Conservation (phyloP, 2,888 invertebrate species). For the Platerodrilus igneus region DNA sequence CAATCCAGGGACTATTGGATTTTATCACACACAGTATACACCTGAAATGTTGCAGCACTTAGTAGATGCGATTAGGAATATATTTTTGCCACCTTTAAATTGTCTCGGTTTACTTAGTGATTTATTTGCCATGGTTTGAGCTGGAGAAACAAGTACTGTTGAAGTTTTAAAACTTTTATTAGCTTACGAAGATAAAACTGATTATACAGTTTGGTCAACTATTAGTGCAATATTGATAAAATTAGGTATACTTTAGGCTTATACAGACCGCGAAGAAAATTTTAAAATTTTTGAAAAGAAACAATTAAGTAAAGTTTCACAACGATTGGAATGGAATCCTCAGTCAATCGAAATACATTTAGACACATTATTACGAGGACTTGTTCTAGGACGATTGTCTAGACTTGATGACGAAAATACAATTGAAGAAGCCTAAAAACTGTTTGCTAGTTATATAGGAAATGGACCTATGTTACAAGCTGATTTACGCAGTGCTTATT, state of each 20-base stretch:
- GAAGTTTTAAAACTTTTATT: slow-evolving; percentile 77
- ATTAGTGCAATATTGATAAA: slow-evolving; percentile 73
- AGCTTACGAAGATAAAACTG: slow-evolving; percentile 77
- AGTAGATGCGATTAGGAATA: slow-evolving; percentile 72
- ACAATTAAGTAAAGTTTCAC: slow-evolving; percentile 67
- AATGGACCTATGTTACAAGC: slow-evolving; percentile 65
- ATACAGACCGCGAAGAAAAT: slow-evolving; percentile 69
- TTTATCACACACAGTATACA: slow-evolving; percentile 86
- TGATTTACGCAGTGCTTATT: slow-evolving; percentile 84
- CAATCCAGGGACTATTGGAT: slow-evolving; percentile 81
- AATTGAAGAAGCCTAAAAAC: slow-evolving; percentile 69
- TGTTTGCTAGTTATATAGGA: slow-evolving; percentile 63
- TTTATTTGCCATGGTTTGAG: slow-evolving; percentile 84
- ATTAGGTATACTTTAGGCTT: slow-evolving; percentile 69
- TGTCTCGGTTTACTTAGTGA: slow-evolving; percentile 86
- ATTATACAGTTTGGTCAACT: slow-evolving; percentile 91
- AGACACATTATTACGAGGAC: slow-evolving; percentile 77
- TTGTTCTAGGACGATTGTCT: slow-evolving; percentile 79
- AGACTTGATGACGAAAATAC: slow-evolving; percentile 74
- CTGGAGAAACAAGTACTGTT: slow-evolving; percentile 75
- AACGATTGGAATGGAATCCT: slow-evolving; percentile 81
- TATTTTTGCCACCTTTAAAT: slow-evolving; percentile 79
- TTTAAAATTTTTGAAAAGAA: slow-evolving; percentile 72
- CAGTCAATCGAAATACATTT: slow-evolving; percentile 79
- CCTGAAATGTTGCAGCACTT: slow-evolving; percentile 68